Percentiles rank a stretch among this genome's conserved stretches.
Conservation (phyloP, 2,888 invertebrate genomes). For the Dione vanillae region DNA sequence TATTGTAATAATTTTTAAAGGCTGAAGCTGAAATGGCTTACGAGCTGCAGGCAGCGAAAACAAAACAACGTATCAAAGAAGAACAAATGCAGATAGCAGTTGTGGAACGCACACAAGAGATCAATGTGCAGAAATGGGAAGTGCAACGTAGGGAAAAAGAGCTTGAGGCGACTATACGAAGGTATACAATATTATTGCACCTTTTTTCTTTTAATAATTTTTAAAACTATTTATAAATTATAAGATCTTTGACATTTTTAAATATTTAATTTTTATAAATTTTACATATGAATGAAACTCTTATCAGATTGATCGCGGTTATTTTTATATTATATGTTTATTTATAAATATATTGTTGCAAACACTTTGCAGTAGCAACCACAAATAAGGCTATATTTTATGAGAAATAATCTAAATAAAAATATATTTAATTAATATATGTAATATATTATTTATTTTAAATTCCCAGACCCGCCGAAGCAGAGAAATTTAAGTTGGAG, state of each 20-base stretch:
- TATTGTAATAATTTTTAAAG: constrained; percentile 59
- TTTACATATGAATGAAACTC: too few relatives aligned
- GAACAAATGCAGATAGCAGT: constrained; percentile 98
- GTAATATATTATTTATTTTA: neutral
- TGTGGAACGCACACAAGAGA: constrained; percentile 96
- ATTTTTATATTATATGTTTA: too few relatives aligned
- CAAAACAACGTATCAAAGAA: constrained; percentile 97
- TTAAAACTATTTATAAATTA: too few relatives aligned
- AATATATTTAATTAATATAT: neutral
- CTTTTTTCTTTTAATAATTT: too few relatives aligned
- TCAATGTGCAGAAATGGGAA: constrained; percentile 98
- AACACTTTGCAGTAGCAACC: too few relatives aligned
- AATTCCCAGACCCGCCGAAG: constrained; percentile 92
- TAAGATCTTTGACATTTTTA: too few relatives aligned
- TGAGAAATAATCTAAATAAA: neutral
- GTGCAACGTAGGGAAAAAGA: constrained; percentile 95
- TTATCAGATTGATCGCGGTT: too few relatives aligned
- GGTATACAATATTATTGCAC: constrained; percentile 49
- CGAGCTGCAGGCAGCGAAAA: constrained; percentile 97
- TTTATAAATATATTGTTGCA: too few relatives aligned
- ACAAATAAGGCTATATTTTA: too few relatives aligned
- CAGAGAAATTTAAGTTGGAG: constrained; percentile 95
- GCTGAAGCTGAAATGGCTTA: constrained; percentile 97
- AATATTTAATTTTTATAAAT: too few relatives aligned
- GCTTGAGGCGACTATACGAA: constrained; percentile 95